Percentiles rank a stretch among this genome's conserved stretches.
Evolutionary conservation across 2,797 vertebrate species (phyloP).

Genomic region (Avahi laniger): DNA sequence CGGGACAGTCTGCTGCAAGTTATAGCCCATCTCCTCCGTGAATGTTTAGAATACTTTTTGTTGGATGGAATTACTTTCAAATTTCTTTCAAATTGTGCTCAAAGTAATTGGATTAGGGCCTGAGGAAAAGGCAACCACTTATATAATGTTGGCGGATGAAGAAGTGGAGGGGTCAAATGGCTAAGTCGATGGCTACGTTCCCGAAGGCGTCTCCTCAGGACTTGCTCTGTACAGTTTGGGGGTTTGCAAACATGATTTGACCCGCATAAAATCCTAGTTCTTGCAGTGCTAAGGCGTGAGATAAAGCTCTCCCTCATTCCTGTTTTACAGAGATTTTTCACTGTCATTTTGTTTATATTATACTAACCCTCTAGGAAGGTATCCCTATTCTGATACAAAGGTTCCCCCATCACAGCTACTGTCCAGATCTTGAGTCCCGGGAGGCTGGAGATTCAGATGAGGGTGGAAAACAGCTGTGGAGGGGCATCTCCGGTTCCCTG

Average conservation of each 20-base stretch:
- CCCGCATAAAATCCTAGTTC: neutral
- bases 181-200: neutral
- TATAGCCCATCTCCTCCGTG: neutral
- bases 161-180: neutral
- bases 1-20: neutral
- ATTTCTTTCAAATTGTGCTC: slow-evolving; percentile 26
- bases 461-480: neutral
- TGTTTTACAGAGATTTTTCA: neutral
- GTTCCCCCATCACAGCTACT: neutral
- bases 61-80: neutral
- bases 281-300: neutral
- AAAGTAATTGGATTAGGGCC: neutral
- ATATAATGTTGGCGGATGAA: neutral
- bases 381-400: neutral
- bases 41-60: slow-evolving; percentile 17
- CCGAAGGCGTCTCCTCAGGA: neutral
- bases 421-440: neutral
- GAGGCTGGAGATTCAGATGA: neutral
- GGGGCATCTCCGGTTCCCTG: neutral
- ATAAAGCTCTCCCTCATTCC: neutral
- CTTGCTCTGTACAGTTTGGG: neutral
- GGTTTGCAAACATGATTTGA: neutral
- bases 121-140: neutral
- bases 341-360: neutral
- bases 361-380: neutral